Base-by-base conservation (phyloP, 2,888 invertebrate genomes). In the Drosophila meridiana region DNA sequence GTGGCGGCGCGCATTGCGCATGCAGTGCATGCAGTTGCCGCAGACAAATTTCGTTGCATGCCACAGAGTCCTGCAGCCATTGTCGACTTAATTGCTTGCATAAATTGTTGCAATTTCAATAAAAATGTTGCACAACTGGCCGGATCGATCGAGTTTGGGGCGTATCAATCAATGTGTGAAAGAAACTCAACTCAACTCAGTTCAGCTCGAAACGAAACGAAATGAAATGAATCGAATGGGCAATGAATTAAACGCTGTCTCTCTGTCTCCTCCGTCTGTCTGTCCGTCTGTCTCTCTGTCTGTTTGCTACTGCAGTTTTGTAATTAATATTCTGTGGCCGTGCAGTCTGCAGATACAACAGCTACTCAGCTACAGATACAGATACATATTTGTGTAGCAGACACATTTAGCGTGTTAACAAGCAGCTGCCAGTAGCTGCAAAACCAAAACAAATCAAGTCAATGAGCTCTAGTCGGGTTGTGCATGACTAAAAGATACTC, bases 51-150 rank as follows among this genome's bases (percentile, higher is more conserved):
- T 88, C 77, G 65, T 83, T 82, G 90, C 89, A 90, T 87, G 89
- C 90, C 90, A 85, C 80, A 86, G 73, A 84, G 87, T 84, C 76
- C 67, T 72, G 47, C 57, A 64, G 70, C 69, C 62, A 73, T 76
- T 72, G 58, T 68, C 71, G 76, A 68, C 83, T 88, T 87, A 87
- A 87, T 87, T 87, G 87, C 90, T 82, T 88, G 90, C 83, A 90
- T 87, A 87, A 87, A 87, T 90, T 87, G 87, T 73, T 74, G 74
- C 85, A 82, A 89, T 86, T 88, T 84, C 89, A 86, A 86, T 89
- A 87, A 87, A 74, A 82, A 84, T 82, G 79, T 87, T 82, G 88
- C 86, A 87, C 85, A 82, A 83, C 80, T 73, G 58, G n/a, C 47
- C 55, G 80, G 74, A 88, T 84, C 84, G 89, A 84, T 85, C 84